These are phyloP conservation scores for Melikaiella ostensackeni DNA, from an alignment of 2,888 invertebrate species.

Conservation along the genomic window DNA sequence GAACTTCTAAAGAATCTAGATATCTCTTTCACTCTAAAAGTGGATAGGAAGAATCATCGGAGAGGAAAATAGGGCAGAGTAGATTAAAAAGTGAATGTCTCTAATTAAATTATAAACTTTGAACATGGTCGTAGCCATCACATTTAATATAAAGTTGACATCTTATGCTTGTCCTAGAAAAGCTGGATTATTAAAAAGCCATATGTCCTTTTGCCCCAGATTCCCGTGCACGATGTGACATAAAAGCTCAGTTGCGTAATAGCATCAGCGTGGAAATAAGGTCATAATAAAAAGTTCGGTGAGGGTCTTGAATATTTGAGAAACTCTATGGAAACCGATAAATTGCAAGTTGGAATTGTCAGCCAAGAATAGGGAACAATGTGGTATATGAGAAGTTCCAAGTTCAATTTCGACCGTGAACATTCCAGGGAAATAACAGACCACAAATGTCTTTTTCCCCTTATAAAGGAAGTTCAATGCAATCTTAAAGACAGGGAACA, in stretches of 20 bases:
- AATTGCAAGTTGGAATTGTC: conserved; percentile 25
- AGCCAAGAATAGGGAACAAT: conserved; percentile 37
- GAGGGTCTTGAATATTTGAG: conserved; percentile 32
- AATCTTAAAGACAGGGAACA: conserved; percentile 38
- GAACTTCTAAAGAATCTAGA: no score
- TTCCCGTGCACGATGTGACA: conserved; percentile 3
- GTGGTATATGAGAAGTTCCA: conserved; percentile 18
- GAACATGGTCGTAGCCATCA: not conserved
- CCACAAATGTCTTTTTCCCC: conserved; percentile 24
- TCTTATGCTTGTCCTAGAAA: conserved; percentile 12
- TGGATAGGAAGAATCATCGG: not conserved
- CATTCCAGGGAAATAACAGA: conserved; percentile 36
- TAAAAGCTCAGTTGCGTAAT: conserved; percentile 30
- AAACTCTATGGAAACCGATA: conserved; percentile 21
- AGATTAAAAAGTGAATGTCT: not conserved
- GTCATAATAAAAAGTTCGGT: conserved; percentile 32
- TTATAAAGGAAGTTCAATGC: conserved; percentile 36
- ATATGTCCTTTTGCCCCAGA: conserved; percentile 32
- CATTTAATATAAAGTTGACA: conserved; percentile 12
- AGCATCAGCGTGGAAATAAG: conserved; percentile 26
- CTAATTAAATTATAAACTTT: not conserved
- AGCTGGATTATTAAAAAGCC: conserved; percentile 27
- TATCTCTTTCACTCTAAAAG: not conserved
- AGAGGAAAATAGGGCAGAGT: not conserved
- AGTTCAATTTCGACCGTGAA: conserved; percentile 32